Percentiles rank a stretch among this genome's conserved stretches.
These are phyloP conservation scores for Zosterops japonicus DNA, from an alignment of 2,113 vertebrate species.

Conservation along the genomic window DNA sequence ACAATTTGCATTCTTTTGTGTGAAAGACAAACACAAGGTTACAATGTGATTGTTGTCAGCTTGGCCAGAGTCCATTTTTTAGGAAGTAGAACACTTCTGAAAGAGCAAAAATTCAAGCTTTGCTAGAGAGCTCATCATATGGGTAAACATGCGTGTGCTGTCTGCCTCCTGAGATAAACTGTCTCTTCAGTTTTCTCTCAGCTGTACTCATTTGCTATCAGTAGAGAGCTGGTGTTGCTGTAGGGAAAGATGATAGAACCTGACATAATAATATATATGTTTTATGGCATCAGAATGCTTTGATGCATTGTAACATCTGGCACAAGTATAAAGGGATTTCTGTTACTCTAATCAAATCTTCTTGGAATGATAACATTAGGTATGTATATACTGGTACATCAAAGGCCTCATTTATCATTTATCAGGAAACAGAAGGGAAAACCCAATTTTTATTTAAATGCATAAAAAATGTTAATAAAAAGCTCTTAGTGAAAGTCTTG, in stretches of 20 bases:
- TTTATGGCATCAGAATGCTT: background rate
- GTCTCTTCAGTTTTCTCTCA: background rate
- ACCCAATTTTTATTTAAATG: slow-evolving; percentile 21
- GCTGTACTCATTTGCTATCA: background rate
- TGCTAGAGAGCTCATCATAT: background rate
- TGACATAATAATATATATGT: background rate
- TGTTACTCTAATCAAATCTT: background rate
- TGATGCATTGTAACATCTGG: background rate
- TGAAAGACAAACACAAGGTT: background rate
- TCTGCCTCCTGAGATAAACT: background rate
- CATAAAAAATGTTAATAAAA: background rate
- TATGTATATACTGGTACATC: background rate
- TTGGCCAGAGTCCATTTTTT: background rate
- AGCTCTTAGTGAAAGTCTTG: background rate
- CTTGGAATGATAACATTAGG: background rate
- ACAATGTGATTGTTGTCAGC: background rate
- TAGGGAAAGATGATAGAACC: background rate
- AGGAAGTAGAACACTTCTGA: background rate
- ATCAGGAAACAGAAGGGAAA: slow-evolving; percentile 4
- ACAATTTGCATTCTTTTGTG: background rate
- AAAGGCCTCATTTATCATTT: slow-evolving; percentile 24
- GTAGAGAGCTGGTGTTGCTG: background rate
- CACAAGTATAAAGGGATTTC: background rate
- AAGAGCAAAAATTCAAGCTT: background rate
- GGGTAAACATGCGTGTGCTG: background rate